These are phyloP conservation scores for Dicycla oo DNA, from an alignment of 2,888 invertebrate species.

Conservation along the genomic window DNA sequence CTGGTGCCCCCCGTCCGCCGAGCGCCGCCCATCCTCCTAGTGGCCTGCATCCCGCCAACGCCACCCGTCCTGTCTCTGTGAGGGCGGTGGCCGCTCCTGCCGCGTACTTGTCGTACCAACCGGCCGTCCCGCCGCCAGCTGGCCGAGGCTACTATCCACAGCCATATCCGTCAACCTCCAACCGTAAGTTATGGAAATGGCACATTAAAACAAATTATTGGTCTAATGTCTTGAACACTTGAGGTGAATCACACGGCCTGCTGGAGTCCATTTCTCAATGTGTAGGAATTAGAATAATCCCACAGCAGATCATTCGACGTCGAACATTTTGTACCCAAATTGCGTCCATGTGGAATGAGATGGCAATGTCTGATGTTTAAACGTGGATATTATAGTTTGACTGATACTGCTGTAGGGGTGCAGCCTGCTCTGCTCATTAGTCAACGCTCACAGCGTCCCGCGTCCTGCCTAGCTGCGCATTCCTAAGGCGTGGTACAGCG, in stretches of 20 bases:
- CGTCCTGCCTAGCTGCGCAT: too few relatives aligned
- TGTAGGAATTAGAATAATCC: background rate
- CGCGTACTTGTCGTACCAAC: constrained; percentile 57
- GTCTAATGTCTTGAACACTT: background rate
- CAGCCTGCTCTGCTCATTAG: too few relatives aligned
- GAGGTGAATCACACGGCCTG: background rate
- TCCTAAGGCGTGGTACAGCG: too few relatives aligned
- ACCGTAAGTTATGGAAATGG: constrained; percentile 57
- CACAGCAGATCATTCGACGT: background rate
- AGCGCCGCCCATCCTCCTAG: constrained; percentile 4
- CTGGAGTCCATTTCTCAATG: background rate
- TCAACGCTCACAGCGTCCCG: too few relatives aligned
- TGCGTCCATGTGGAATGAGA: background rate
- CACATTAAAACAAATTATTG: constrained; percentile 1
- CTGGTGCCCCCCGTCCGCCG: constrained; percentile 5
- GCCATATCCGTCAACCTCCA: constrained; percentile 32
- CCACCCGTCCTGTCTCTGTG: constrained; percentile 17
- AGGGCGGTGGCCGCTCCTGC: constrained; percentile 41
- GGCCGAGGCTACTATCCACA: constrained; percentile 57
- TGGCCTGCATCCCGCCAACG: constrained; percentile 11
- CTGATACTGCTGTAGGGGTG: too few relatives aligned
- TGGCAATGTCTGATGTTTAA: background rate
- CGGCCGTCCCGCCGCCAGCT: constrained; percentile 63
- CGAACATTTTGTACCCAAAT: background rate
- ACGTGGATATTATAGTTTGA: background rate